A percentile compares a stretch with the other conserved stretches of the same genome.
Conservation (phyloP, 2,113 vertebrate genomes). For the Gadus chalcogrammus region DNA sequence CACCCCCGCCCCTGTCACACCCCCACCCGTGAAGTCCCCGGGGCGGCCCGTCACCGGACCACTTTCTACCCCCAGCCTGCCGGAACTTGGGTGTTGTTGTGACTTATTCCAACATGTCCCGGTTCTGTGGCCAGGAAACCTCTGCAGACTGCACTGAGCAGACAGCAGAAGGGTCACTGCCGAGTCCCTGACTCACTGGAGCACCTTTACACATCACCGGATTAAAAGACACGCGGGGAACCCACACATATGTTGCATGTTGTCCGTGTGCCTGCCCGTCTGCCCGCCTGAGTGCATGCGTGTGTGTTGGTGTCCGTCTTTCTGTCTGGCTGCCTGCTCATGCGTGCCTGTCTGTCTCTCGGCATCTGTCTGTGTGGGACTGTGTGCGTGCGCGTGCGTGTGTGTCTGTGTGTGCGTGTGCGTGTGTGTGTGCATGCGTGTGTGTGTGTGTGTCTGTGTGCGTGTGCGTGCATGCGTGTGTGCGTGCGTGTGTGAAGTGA, state of each 20-base stretch:
- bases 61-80: slow-evolving; percentile 8
- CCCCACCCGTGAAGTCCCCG: slow-evolving; percentile 30
- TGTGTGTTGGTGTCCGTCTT: slow-evolving; percentile 4
- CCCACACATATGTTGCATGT: neutral
- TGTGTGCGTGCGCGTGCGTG: neutral
- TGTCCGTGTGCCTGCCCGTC: slow-evolving; percentile 8
- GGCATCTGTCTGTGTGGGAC: slow-evolving; percentile 23
- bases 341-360: slow-evolving; percentile 7
- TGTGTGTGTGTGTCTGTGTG: neutral
- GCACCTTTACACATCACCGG: slow-evolving; percentile 14
- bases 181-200: slow-evolving; percentile 26
- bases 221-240: neutral
- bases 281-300: neutral
- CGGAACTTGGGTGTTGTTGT: slow-evolving; percentile 55
- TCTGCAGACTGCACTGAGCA: slow-evolving; percentile 22
- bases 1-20: neutral
- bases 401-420: neutral
- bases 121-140: slow-evolving; percentile 34
- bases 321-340: neutral
- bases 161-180: slow-evolving; percentile 30
- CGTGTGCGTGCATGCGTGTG: no score
- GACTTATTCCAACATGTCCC: slow-evolving; percentile 52
- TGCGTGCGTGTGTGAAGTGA: no score
- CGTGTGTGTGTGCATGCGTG: no score
- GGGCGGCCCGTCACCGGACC: slow-evolving; percentile 44